phyloP scores from a whole-genome alignment of 2,797 vertebrate species.

The Pelochelys cantorii region DNA sequence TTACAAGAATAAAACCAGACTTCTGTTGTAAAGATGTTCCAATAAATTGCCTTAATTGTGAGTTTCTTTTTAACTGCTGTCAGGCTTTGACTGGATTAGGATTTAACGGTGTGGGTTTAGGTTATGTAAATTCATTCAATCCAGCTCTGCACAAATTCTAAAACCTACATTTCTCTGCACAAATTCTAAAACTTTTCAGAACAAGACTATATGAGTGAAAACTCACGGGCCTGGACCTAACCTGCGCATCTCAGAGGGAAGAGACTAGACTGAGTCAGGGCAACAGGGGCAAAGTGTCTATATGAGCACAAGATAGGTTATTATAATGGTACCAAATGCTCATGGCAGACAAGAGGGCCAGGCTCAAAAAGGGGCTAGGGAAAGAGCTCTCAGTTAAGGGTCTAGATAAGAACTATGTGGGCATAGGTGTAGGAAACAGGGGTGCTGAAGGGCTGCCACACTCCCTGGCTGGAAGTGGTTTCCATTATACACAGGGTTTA shows the following conservation, averaged over 20 bases:
- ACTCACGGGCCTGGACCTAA: background rate
- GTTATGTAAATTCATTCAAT: background rate
- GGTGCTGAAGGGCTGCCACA: too few relatives aligned
- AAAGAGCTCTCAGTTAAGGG: background rate
- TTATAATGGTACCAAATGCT: background rate
- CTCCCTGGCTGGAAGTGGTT: too few relatives aligned
- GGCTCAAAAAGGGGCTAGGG: background rate
- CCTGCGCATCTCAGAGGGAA: background rate
- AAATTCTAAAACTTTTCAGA: background rate
- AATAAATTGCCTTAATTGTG: background rate
- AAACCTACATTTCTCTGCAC: background rate
- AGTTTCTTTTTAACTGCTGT: background rate
- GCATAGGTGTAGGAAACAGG: too few relatives aligned
- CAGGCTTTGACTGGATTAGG: constrained; percentile 5
- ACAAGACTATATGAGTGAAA: background rate
- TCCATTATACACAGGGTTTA: too few relatives aligned
- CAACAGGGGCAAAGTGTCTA: background rate
- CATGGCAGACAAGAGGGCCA: background rate
- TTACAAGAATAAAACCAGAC: background rate
- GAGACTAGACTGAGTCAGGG: background rate
- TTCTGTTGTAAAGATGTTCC: background rate
- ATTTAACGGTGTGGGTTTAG: background rate
- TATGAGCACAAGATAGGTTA: background rate
- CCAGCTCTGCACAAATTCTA: rapidly evolving
- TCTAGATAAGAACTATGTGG: background rate